phyloP scores from a whole-genome alignment of 1,140 invertebrate species.

The Platorchestia sp. region DNA sequence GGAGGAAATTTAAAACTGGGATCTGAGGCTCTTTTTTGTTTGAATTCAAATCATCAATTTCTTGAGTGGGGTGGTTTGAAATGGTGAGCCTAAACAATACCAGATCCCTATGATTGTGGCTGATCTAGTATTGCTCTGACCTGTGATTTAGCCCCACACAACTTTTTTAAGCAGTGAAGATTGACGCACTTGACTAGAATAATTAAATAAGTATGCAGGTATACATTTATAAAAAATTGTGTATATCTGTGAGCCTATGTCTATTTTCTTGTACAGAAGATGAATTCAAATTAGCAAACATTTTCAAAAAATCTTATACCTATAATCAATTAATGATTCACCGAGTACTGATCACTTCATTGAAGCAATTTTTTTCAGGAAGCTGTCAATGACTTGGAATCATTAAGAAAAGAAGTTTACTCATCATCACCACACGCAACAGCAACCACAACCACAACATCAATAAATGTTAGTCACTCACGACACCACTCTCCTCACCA shows the following conservation, averaged over 20 bases:
- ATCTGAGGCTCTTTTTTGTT: neutral
- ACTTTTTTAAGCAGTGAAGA: too few species aligned
- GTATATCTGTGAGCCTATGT: too few species aligned
- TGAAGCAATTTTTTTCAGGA: neutral
- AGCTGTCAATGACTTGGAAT: conserved; percentile 19
- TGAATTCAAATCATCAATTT: neutral
- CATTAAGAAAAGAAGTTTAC: conserved; percentile 41
- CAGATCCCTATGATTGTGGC: neutral
- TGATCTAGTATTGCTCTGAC: neutral
- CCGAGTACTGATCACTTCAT: neutral
- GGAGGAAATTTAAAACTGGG: neutral
- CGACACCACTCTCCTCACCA: conserved; percentile 38
- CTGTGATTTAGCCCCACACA: neutral
- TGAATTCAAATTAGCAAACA: neutral
- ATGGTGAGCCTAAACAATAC: neutral
- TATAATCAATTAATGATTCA: neutral
- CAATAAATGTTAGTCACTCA: conserved; percentile 13
- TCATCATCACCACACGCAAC: conserved; percentile 29
- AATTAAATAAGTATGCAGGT: too few species aligned
- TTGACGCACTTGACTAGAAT: too few species aligned
- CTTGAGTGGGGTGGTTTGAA: neutral
- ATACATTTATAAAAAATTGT: too few species aligned
- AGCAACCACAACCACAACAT: conserved; percentile 35
- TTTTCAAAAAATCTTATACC: neutral
- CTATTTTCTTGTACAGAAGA: neutral